phyloP scores from a whole-genome alignment of 2,888 invertebrate genomes.

The Ramazzottius varieornatus region DNA sequence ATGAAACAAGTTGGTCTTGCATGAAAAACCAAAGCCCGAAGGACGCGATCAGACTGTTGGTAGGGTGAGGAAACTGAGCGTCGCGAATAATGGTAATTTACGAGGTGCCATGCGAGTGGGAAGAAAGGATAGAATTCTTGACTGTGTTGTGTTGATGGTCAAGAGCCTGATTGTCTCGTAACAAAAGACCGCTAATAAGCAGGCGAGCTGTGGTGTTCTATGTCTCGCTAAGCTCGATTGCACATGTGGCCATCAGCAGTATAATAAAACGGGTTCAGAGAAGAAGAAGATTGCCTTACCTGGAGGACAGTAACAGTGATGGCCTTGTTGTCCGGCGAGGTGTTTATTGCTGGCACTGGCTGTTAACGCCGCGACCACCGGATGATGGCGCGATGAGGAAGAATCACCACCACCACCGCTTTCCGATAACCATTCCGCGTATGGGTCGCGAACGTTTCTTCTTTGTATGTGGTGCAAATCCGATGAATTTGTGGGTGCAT shows the following conservation, averaged over 20 bases:
- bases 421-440: neutral
- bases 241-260: no score
- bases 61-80: no score
- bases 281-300: neutral
- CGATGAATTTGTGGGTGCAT: no score
- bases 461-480: neutral
- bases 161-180: no score
- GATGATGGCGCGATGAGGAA: neutral
- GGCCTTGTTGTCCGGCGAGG: neutral
- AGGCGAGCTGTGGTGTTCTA: no score
- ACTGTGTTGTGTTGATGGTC: constrained; percentile 1
- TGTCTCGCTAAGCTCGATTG: no score
- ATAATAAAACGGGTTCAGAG: neutral
- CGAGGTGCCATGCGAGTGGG: neutral
- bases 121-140: neutral
- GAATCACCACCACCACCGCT: neutral
- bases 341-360: neutral
- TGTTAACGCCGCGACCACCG: neutral
- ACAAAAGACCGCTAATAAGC: no score
- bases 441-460: neutral
- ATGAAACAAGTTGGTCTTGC: no score
- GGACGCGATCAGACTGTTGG: no score
- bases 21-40: no score
- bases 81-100: constrained; percentile 2
- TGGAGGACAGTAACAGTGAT: neutral